These are phyloP conservation scores for Meloidogyne chitwoodi DNA, from an alignment of 1,140 invertebrate genomes.

Conservation along the genomic window DNA sequence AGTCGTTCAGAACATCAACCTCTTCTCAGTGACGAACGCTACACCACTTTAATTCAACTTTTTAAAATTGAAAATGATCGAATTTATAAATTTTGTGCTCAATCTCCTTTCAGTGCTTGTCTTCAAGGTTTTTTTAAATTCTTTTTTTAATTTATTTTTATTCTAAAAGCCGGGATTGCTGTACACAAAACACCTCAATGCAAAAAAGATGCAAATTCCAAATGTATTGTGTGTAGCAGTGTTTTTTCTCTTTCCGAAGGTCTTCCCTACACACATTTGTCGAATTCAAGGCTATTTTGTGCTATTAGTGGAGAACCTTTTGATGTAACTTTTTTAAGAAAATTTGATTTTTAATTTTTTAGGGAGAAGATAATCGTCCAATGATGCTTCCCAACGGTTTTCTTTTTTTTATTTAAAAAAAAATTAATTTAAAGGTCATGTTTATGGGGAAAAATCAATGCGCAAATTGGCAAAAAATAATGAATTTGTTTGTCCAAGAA, in stretches of 20 bases:
- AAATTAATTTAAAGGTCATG: not conserved
- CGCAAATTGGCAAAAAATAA: conserved; percentile 19
- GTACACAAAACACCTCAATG: conserved; percentile 46
- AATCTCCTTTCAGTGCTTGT: conserved; percentile 84
- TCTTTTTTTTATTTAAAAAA: not conserved
- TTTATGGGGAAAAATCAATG: conserved; percentile 43
- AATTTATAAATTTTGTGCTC: conserved; percentile 68
- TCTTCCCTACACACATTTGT: conserved; percentile 90
- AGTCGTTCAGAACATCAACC: conserved; percentile 18
- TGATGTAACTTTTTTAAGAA: not conserved
- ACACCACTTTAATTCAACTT: conserved; percentile 29
- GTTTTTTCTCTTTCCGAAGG: conserved; percentile 78
- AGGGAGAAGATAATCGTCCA: conserved; percentile 91
- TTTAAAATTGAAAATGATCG: conserved; percentile 39
- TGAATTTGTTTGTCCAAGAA: conserved; percentile 28
- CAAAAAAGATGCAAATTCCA: conserved; percentile 31
- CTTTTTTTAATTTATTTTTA: not conserved
- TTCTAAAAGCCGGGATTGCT: conserved; percentile 35
- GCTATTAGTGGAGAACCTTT: conserved; percentile 83
- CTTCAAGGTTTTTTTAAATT: conserved; percentile 66
- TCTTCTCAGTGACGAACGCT: conserved; percentile 44
- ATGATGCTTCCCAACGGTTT: conserved; percentile 94
- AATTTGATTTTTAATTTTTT: not conserved
- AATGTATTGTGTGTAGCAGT: conserved; percentile 87
- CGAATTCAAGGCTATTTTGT: conserved; percentile 79